Conservation (phyloP, 2,888 invertebrate genomes). For the Neocrepidodera transversa region DNA sequence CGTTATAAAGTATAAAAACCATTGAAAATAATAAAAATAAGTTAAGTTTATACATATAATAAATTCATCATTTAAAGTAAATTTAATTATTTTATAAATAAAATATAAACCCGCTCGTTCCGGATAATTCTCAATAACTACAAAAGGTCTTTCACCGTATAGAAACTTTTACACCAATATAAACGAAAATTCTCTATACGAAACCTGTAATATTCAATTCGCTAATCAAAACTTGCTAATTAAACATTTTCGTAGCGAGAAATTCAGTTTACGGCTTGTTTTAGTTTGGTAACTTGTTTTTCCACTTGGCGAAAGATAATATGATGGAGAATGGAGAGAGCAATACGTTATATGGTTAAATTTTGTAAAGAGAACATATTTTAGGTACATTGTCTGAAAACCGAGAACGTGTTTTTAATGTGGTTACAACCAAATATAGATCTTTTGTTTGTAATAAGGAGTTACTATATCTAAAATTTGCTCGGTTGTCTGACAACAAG, state of each 20-base stretch:
- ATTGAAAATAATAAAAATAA: too few relatives aligned
- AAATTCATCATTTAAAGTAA: too few relatives aligned
- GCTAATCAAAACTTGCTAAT: slow-evolving; percentile 43
- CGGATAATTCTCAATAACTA: slow-evolving; percentile 12
- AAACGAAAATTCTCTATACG: slow-evolving; percentile 19
- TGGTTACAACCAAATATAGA: not conserved
- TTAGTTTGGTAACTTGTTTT: slow-evolving; percentile 34
- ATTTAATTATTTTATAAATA: slow-evolving; percentile 6
- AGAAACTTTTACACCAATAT: slow-evolving; percentile 11
- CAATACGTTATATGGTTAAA: not conserved
- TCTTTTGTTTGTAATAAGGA: not conserved
- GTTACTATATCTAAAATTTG: not conserved
- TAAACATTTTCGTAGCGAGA: slow-evolving; percentile 35
- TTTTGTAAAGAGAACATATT: not conserved
- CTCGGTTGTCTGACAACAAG: too few relatives aligned
- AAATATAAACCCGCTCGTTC: slow-evolving; percentile 16
- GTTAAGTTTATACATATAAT: too few relatives aligned
- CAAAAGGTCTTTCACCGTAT: slow-evolving; percentile 10
- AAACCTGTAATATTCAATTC: slow-evolving; percentile 38
- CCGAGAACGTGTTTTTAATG: not conserved
- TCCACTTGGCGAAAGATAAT: slow-evolving; percentile 14
- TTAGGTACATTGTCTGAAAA: not conserved
- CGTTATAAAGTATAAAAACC: too few relatives aligned
- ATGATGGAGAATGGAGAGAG: not conserved
- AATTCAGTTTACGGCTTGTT: slow-evolving; percentile 34